Percentiles rank a stretch among this genome's conserved stretches.
These are phyloP conservation scores for Drosophila bocqueti DNA, from an alignment of 1,140 invertebrate species.

Conservation along the genomic window DNA sequence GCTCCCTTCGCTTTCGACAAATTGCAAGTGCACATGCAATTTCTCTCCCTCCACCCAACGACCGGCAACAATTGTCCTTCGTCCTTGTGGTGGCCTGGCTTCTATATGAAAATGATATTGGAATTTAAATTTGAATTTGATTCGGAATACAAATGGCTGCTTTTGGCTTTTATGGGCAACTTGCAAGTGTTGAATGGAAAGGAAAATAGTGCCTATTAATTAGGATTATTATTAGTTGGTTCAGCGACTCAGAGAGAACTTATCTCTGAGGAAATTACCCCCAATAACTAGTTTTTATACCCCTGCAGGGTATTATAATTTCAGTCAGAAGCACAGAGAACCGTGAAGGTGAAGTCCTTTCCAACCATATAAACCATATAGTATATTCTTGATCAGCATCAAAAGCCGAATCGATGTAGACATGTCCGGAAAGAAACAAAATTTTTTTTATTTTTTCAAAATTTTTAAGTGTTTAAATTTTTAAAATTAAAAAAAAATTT, in stretches of 20 bases:
- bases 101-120: constrained; percentile 27
- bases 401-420: too few species aligned
- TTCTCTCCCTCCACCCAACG: neutral
- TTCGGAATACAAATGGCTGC: constrained; percentile 19
- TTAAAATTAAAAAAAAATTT: too few species aligned
- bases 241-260: neutral
- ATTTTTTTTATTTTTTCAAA: too few species aligned
- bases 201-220: neutral
- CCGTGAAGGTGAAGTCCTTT: too few species aligned
- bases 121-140: constrained; percentile 42
- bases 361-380: too few species aligned
- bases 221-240: neutral
- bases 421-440: too few species aligned
- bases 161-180: neutral
- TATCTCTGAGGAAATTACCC: neutral
- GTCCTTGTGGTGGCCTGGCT: constrained; percentile 10
- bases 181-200: constrained; percentile 9
- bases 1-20: constrained; percentile 32
- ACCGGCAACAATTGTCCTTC: constrained; percentile 44
- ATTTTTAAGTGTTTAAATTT: too few species aligned
- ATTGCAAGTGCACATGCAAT: constrained; percentile 60
- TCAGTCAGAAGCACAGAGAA: too few species aligned
- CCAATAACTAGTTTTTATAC: neutral
- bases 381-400: too few species aligned
- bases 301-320: too few species aligned